Evolutionary conservation across 1,140 invertebrate genomes (phyloP).

Genomic region (Bilobella aurantiaca): DNA sequence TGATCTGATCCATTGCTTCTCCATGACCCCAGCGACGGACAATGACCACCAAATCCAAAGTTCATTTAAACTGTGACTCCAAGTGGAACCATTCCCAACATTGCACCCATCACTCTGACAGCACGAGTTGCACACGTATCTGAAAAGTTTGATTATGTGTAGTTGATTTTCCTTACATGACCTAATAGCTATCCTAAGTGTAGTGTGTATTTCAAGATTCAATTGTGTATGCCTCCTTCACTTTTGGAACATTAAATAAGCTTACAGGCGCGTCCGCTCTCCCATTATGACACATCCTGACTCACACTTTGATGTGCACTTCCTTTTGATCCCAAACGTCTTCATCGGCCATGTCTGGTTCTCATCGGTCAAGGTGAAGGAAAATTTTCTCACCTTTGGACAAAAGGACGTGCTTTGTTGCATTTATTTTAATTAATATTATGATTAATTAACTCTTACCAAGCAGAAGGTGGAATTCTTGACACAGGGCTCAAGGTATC

Average conservation of each 20-base stretch:
- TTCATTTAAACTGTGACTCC: neutral
- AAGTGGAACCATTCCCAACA: conserved; percentile 16
- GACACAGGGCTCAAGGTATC: conserved; percentile 51
- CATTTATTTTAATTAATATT: too few species aligned
- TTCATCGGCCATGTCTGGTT: conserved; percentile 61
- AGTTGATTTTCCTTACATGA: too few species aligned
- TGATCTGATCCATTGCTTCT: too few species aligned
- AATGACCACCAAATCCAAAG: too few species aligned
- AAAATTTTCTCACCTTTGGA: conserved; percentile 65
- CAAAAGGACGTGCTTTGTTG: too few species aligned
- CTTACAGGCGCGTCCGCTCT: conserved; percentile 68
- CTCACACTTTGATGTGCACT: conserved; percentile 68
- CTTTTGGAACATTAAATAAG: neutral
- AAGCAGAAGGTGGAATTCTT: conserved; percentile 64
- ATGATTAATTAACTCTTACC: conserved; percentile 47
- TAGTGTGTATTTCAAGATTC: conserved; percentile 8
- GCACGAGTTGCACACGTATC: conserved; percentile 25
- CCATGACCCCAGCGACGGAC: too few species aligned
- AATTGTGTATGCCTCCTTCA: conserved; percentile 1
- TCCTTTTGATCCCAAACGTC: conserved; percentile 69
- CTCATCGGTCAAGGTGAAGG: conserved; percentile 67
- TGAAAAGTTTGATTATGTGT: conserved; percentile 12
- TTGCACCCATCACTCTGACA: conserved; percentile 18
- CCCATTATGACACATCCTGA: conserved; percentile 69
- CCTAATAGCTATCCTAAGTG: too few species aligned